Conservation (phyloP, 2,113 vertebrate genomes). For the Sprattus sprattus region DNA sequence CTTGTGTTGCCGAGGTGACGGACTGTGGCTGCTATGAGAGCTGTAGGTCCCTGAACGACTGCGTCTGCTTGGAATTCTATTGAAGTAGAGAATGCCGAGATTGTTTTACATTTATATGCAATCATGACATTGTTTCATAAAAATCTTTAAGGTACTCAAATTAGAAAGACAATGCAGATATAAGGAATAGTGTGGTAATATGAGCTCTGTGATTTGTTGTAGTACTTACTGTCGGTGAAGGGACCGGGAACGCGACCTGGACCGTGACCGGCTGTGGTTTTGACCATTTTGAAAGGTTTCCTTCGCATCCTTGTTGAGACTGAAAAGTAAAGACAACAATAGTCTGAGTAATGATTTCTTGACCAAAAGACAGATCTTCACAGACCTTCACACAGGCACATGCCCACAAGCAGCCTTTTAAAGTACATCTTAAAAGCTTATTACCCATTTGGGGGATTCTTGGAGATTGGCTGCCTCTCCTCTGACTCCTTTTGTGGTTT, state of each 20-base stretch:
- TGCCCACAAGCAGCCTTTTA: background rate
- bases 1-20: slow-evolving; percentile 85
- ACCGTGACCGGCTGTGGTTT: slow-evolving; percentile 84
- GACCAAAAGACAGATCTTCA: background rate
- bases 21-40: slow-evolving; percentile 88
- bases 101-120: background rate
- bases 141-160: background rate
- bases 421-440: slow-evolving; percentile 32
- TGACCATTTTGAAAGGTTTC: slow-evolving; percentile 68
- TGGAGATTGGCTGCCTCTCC: slow-evolving; percentile 79
- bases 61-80: slow-evolving; percentile 88
- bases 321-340: slow-evolving; percentile 47
- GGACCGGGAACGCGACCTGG: slow-evolving; percentile 77
- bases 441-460: slow-evolving; percentile 93
- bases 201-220: background rate
- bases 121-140: background rate
- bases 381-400: background rate
- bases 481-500: slow-evolving; percentile 84
- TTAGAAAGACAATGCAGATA: too few species aligned
- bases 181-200: too few species aligned
- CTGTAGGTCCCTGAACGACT: slow-evolving; percentile 94
- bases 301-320: slow-evolving; percentile 88
- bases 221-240: slow-evolving; percentile 85
- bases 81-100: background rate
- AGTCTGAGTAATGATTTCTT: background rate